Percentiles rank a stretch among this genome's conserved stretches.
Evolutionary conservation across 2,888 invertebrate genomes (phyloP).

Genomic region (Macaria liturata): DNA sequence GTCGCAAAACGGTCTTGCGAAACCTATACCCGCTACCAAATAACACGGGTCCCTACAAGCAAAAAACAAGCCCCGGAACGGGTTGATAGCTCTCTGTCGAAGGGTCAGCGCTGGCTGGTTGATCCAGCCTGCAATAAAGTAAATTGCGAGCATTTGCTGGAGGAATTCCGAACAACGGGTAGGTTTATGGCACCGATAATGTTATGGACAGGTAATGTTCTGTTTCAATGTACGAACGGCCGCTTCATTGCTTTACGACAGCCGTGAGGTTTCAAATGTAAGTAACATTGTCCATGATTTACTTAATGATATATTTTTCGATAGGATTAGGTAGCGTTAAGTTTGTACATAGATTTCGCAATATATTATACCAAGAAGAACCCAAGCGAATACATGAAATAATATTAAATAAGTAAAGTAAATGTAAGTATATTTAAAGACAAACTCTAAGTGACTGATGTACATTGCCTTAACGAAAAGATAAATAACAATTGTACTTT

Average conservation of each 20-base stretch:
- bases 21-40: constrained; percentile 53
- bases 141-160: constrained; percentile 79
- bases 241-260: constrained; percentile 72
- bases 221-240: constrained; percentile 70
- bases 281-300: too few species aligned
- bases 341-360: too few species aligned
- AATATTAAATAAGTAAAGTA: too few species aligned
- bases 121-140: constrained; percentile 74
- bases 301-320: too few species aligned
- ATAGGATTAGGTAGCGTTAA: too few species aligned
- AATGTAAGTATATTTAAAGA: too few species aligned
- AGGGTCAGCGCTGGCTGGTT: constrained; percentile 48
- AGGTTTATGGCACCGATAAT: constrained; percentile 78
- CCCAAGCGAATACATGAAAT: too few species aligned
- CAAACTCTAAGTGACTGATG: too few species aligned
- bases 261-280: not conserved
- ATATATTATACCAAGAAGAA: too few species aligned
- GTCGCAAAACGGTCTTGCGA: constrained; percentile 64
- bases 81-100: constrained; percentile 30
- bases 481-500: too few species aligned
- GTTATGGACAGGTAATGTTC: constrained; percentile 79
- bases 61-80: constrained; percentile 5
- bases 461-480: too few species aligned
- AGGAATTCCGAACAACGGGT: constrained; percentile 69
- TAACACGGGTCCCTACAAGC: constrained; percentile 41